These are phyloP conservation scores for Diacarnus erythraeanus DNA, from an alignment of 37 sponge, comb jelly and placozoan genomes.

Conservation along the genomic window DNA sequence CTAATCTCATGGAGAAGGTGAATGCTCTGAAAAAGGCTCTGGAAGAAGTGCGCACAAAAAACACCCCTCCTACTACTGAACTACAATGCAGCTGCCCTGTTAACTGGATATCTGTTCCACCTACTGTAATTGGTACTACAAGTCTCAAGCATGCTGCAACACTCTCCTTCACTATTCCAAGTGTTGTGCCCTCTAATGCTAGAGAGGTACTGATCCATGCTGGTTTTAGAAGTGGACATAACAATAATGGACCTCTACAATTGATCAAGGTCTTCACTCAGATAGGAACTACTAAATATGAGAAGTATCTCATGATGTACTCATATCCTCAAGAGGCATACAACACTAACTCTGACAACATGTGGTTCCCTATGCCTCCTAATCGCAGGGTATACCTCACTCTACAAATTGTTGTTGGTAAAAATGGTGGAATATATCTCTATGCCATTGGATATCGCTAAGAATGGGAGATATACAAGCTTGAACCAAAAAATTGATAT, in stretches of 20 bases:
- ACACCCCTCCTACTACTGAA: too few species aligned
- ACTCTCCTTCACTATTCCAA: not conserved
- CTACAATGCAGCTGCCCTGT: not conserved
- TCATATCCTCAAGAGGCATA: not conserved
- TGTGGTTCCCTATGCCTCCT: conserved; percentile 23
- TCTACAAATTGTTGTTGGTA: not conserved
- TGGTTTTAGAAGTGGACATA: not conserved
- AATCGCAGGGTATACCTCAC: not conserved
- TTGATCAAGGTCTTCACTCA: not conserved
- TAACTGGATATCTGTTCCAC: not conserved
- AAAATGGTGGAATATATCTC: not conserved
- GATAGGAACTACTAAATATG: not conserved
- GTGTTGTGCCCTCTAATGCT: not conserved
- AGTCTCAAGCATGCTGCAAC: not conserved
- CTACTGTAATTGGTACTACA: not conserved
- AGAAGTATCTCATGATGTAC: not conserved
- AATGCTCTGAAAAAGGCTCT: too few species aligned
- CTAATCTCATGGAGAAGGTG: too few species aligned
- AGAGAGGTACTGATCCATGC: not conserved
- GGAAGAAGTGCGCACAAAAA: too few species aligned
- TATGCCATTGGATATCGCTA: conserved; percentile 6
- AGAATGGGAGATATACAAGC: too few species aligned
- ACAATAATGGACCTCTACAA: not conserved
- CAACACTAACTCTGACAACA: conserved; percentile 4
- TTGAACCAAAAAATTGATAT: too few species aligned